phyloP scores from a whole-genome alignment of 2,113 vertebrate species.

The Atherinomorus stipes region DNA sequence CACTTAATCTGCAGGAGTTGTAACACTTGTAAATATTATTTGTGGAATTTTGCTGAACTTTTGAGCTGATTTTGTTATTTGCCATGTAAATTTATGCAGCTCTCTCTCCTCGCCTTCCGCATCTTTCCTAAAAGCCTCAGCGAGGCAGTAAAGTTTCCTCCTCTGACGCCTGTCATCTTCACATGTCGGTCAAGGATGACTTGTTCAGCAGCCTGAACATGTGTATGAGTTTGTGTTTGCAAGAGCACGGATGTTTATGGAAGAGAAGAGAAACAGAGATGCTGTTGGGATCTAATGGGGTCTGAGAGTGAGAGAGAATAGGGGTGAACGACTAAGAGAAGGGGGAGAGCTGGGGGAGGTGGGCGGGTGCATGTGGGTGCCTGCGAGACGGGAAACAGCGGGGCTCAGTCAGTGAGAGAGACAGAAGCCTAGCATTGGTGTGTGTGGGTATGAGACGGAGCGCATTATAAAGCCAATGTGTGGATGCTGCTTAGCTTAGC shows the following conservation, averaged over 20 bases:
- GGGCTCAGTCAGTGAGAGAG: constrained; percentile 72
- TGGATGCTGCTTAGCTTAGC: constrained; percentile 81
- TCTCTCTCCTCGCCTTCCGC: constrained; percentile 8
- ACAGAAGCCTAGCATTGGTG: constrained; percentile 59
- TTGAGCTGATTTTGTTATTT: not conserved
- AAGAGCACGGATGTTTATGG: constrained; percentile 56
- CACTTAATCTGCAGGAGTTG: not conserved
- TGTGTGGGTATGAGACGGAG: constrained; percentile 75
- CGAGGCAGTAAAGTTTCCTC: constrained; percentile 8
- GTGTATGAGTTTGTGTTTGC: constrained; percentile 64
- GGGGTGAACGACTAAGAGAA: constrained; percentile 57
- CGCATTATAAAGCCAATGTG: constrained; percentile 66
- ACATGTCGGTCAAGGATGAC: constrained; percentile 80
- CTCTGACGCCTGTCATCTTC: constrained; percentile 19
- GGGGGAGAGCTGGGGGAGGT: constrained; percentile 65
- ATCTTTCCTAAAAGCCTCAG: constrained; percentile 7
- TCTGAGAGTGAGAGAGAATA: constrained; percentile 61
- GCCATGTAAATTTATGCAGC: constrained; percentile 17
- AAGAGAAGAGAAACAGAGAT: constrained; percentile 55
- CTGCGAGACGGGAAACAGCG: constrained; percentile 79
- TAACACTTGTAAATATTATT: constrained; percentile 4
- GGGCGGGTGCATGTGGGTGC: constrained; percentile 85
- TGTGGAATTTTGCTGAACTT: not conserved
- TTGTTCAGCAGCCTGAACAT: constrained; percentile 80
- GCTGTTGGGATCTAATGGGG: constrained; percentile 47